These are phyloP conservation scores for Drosophila guanche DNA, from an alignment of 1,140 invertebrate species.

Conservation along the genomic window DNA sequence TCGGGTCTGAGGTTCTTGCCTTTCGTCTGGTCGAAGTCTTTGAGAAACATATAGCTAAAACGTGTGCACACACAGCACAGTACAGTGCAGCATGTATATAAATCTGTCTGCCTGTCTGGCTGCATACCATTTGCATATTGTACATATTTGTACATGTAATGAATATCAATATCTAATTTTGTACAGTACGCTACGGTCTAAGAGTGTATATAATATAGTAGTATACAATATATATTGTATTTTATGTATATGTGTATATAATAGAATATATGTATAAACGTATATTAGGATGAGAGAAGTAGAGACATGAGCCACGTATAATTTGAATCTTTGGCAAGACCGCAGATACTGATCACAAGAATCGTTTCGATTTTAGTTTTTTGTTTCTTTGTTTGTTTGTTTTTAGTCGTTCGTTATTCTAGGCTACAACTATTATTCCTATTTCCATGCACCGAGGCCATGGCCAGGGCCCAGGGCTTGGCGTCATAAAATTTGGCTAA, in stretches of 20 bases:
- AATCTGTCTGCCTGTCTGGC: no score
- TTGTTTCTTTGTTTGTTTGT: not conserved
- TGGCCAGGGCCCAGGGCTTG: constrained; percentile 17
- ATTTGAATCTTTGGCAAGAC: constrained; percentile 73
- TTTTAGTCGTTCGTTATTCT: constrained; percentile 22
- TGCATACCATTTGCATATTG: no score
- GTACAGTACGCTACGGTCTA: not conserved
- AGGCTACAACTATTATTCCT: constrained; percentile 33
- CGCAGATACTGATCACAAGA: constrained; percentile 77
- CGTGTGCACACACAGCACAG: not conserved
- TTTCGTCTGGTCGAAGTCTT: constrained; percentile 31
- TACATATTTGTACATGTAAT: no score
- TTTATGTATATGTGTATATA: not conserved
- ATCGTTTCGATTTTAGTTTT: constrained; percentile 57
- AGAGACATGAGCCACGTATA: constrained; percentile 40
- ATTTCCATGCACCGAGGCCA: constrained; percentile 30
- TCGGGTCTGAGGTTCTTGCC: constrained; percentile 15
- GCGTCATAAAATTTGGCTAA: constrained; percentile 71
- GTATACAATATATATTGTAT: constrained; percentile 6
- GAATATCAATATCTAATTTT: no score
- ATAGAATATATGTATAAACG: constrained; percentile 15
- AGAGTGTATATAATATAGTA: constrained; percentile 14
- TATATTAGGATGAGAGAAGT: not conserved
- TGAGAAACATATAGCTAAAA: constrained; percentile 39
- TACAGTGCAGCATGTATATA: no score